These are phyloP conservation scores for Calephelis perditalis DNA, from an alignment of 2,888 invertebrate species.

Conservation along the genomic window DNA sequence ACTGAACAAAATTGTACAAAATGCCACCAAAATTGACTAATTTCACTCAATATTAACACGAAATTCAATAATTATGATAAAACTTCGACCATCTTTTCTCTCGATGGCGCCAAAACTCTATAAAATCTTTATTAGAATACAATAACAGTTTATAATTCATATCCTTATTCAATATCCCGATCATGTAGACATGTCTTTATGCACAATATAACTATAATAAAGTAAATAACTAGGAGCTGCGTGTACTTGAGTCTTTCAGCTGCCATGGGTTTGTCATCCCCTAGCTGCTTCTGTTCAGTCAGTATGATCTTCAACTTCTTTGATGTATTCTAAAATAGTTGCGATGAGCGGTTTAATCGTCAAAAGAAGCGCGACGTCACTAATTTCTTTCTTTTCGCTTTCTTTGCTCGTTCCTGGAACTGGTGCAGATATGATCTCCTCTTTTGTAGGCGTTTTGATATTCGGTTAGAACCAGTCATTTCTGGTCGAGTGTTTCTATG, in stretches of 20 bases:
- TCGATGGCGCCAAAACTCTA: no score
- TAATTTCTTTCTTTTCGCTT: constrained; percentile 7
- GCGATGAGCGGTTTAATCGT: constrained; percentile 10
- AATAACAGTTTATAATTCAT: neutral
- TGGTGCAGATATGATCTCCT: constrained; percentile 9
- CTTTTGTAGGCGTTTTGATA: constrained; percentile 2
- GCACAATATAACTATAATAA: constrained; percentile 1
- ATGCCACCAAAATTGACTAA: no score
- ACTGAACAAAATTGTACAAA: no score
- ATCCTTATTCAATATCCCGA: constrained; percentile 2
- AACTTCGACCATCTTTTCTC: no score
- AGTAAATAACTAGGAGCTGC: constrained; percentile 6
- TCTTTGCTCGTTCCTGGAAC: constrained; percentile 10
- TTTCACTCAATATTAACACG: no score
- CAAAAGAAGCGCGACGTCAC: constrained; percentile 2
- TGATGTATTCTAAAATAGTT: constrained; percentile 13
- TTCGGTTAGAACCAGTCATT: neutral
- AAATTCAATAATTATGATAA: no score
- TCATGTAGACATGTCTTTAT: constrained; percentile 1
- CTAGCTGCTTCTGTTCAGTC: constrained; percentile 12
- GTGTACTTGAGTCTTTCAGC: constrained; percentile 6
- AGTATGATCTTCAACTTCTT: constrained; percentile 4
- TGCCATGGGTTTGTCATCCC: constrained; percentile 5
- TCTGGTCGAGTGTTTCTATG: constrained; percentile 2
- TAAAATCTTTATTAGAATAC: neutral